phyloP scores from a whole-genome alignment of 1,140 invertebrate species.

The Pemphigus obesinymphae region DNA sequence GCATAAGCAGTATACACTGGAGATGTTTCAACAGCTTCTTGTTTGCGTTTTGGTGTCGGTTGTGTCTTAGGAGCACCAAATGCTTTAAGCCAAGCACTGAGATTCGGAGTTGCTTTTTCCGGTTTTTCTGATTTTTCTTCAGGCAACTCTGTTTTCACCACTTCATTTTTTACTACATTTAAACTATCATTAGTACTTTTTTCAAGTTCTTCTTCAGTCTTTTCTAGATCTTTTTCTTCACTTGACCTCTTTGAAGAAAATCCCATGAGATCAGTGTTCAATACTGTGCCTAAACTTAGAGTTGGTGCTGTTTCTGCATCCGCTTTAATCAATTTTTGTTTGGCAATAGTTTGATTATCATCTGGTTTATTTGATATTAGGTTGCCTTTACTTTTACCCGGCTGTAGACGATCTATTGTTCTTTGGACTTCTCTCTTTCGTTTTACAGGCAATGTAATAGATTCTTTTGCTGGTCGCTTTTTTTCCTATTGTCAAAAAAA shows the following conservation, averaged over 20 bases:
- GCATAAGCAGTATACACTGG: slow-evolving; percentile 30
- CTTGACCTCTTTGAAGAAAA: slow-evolving; percentile 29
- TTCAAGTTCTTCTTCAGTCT: slow-evolving; percentile 46
- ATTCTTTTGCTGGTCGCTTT: slow-evolving; percentile 39
- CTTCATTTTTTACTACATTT: slow-evolving; percentile 39
- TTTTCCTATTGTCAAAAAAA: slow-evolving; percentile 45
- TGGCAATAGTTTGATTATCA: neutral
- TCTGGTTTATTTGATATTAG: slow-evolving; percentile 54
- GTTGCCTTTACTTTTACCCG: slow-evolving; percentile 79
- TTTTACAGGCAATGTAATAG: slow-evolving; percentile 39
- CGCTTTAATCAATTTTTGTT: slow-evolving; percentile 30
- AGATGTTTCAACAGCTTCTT: slow-evolving; percentile 42
- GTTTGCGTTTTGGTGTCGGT: slow-evolving; percentile 49
- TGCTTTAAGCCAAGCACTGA: slow-evolving; percentile 85
- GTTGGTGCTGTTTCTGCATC: slow-evolving; percentile 55
- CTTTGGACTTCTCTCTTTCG: slow-evolving; percentile 70
- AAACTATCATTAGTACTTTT: neutral
- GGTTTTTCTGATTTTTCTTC: slow-evolving; percentile 54
- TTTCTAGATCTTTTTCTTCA: slow-evolving; percentile 44
- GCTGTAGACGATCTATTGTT: slow-evolving; percentile 74
- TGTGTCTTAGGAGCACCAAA: slow-evolving; percentile 71
- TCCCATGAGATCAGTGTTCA: slow-evolving; percentile 56
- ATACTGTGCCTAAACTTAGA: slow-evolving; percentile 72
- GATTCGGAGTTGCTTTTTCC: slow-evolving; percentile 72
- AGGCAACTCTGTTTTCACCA: slow-evolving; percentile 45